These are phyloP conservation scores for Patiria pectinifera DNA, from an alignment of 53 echinoderm and acorn worm species.

Conservation along the genomic window DNA sequence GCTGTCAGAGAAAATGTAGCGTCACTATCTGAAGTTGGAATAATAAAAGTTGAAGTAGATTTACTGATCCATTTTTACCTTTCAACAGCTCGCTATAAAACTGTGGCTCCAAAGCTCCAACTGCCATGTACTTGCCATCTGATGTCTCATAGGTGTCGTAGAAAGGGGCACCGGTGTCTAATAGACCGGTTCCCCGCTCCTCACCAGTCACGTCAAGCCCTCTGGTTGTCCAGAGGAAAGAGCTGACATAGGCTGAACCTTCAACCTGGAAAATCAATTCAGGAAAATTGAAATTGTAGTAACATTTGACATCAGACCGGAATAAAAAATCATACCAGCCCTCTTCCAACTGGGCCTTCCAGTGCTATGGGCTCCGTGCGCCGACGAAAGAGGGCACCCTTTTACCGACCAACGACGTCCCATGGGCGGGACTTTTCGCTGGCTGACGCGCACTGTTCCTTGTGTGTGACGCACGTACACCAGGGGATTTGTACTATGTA, in stretches of 20 bases:
- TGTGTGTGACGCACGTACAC: too few species aligned
- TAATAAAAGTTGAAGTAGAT: background rate
- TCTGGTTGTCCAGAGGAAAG: constrained; percentile 75
- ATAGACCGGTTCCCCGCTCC: constrained; percentile 75
- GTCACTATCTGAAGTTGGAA: background rate
- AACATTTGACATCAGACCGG: too few species aligned
- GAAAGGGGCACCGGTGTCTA: constrained; percentile 91
- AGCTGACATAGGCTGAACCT: constrained; percentile 85
- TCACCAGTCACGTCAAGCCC: constrained; percentile 67
- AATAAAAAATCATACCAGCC: too few species aligned
- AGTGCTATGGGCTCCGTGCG: too few species aligned
- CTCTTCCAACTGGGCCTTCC: too few species aligned
- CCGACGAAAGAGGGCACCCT: too few species aligned
- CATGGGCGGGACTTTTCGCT: too few species aligned
- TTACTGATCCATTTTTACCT: constrained; percentile 64
- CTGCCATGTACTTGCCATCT: constrained; percentile 94
- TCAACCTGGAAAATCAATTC: constrained; percentile 62
- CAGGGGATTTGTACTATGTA: too few species aligned
- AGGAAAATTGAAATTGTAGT: too few species aligned
- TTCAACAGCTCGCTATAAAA: constrained; percentile 81
- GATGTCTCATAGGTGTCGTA: constrained; percentile 91
- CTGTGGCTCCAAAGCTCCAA: constrained; percentile 91
- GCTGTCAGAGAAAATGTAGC: background rate
- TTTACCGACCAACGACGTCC: too few species aligned
- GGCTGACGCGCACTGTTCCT: too few species aligned